Evolutionary conservation across 2,888 invertebrate genomes (phyloP).

Genomic region (Nesidiocoris tenuis): DNA sequence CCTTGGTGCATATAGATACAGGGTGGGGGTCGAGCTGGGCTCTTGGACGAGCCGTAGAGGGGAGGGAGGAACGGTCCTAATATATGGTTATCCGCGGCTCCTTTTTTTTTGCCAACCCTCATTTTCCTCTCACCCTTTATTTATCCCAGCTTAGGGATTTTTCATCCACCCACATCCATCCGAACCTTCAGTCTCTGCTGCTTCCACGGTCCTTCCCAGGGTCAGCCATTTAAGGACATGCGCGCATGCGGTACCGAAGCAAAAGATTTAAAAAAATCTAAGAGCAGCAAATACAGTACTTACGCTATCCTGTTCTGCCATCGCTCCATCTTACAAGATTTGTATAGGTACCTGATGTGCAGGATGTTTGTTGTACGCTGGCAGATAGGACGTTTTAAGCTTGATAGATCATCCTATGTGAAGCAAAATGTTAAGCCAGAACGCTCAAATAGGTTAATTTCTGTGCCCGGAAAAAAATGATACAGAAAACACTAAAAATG

Average conservation of each 20-base stretch:
- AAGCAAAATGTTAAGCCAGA: too few relatives aligned
- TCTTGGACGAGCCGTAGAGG: background rate
- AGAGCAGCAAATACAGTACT: too few relatives aligned
- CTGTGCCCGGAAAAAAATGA: too few relatives aligned
- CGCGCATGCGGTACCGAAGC: background rate
- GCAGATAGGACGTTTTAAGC: too few relatives aligned
- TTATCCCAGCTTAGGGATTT: constrained; percentile 48
- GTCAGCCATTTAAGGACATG: background rate
- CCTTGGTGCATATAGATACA: constrained; percentile 49
- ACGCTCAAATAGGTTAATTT: too few relatives aligned
- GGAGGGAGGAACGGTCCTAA: constrained; percentile 21
- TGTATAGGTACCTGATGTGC: too few relatives aligned
- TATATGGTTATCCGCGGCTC: constrained; percentile 46
- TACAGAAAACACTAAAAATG: too few relatives aligned
- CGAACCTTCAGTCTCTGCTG: background rate
- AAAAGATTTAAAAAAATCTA: background rate
- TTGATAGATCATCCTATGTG: too few relatives aligned
- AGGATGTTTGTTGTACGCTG: too few relatives aligned
- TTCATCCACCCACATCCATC: constrained; percentile 32
- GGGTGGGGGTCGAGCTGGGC: constrained; percentile 25
- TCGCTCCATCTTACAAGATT: too few relatives aligned
- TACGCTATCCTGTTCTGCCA: too few relatives aligned
- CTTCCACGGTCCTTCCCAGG: background rate
- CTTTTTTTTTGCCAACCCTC: constrained; percentile 34
- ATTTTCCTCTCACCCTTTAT: constrained; percentile 48